Evolutionary conservation across 2,797 vertebrate genomes (phyloP), one percentile per base, ranked within the genome.

Genomic region (Rhinella marina): DNA sequence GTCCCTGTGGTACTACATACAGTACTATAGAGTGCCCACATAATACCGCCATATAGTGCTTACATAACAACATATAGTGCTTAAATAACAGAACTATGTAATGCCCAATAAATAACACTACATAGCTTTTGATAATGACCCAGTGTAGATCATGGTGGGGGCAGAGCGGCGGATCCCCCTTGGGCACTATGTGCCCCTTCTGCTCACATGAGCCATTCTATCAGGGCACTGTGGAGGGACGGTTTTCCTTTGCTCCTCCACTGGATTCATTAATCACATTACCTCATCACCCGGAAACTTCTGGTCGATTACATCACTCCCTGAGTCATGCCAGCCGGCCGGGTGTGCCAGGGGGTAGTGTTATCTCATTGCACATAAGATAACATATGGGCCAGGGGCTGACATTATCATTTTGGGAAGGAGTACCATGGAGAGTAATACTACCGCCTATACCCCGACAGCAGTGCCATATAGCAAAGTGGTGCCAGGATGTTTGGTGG

Each of bases 271-370:
- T 76, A 59, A 32, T 84, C 73, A 17, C 62, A 84, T 84, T 17
- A 85, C 64, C 75, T 85, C 62, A 88, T 59, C 32, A 62, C n/a
- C 27, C 23, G 73, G 78, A 59, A 27, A 62, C 48, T 85, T 56
- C 54, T 61, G 41, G 41, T 17, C 2, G 19, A 7, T 88, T 59
- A 85, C 75, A 77, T 88, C 82, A 79, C 62, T 57, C 61, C 0
- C 57, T 56, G 16, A 41, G 23, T 23, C 1, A 61, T 80, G 82
- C 86, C 86, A 88, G 54, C 62, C 3, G 27, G 21, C 27, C 32
- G 80, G 14, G 21, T 50, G 56, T 87, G 86, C 86, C 86, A 87
- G 72, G 11, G 86, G 62, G 68, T 75, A 41, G n/a, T 68, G 23
- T 78, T 83, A 59, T 82, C 86, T 88, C 54, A 79, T 54, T 5